Conservation (phyloP, 2,888 invertebrate genomes). For the Melinaea menophilus region DNA sequence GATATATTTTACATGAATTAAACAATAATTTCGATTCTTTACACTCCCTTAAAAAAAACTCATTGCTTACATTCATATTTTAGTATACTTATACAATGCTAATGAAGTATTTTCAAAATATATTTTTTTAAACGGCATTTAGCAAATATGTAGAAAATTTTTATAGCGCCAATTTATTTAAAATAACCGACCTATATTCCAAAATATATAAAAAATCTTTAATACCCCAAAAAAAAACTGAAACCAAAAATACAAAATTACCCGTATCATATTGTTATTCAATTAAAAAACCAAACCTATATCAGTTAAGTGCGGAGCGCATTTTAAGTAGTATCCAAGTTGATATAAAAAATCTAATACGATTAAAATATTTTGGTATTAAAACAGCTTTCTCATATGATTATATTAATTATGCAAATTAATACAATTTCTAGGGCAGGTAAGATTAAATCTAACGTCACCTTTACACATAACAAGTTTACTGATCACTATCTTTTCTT, state of each 20-base stretch:
- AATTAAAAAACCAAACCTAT: not conserved
- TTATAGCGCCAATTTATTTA: too few species aligned
- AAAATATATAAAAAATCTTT: too few species aligned
- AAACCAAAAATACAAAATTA: not conserved
- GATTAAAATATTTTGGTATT: constrained; percentile 10
- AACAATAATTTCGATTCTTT: too few species aligned
- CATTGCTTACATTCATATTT: too few species aligned
- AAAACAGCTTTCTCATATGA: constrained; percentile 15
- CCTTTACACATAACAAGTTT: constrained; percentile 21
- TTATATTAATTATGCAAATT: constrained; percentile 50
- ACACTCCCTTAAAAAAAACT: too few species aligned
- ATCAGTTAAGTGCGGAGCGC: constrained; percentile 20
- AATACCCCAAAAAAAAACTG: too few species aligned
- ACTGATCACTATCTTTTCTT: constrained; percentile 21
- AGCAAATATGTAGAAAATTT: too few species aligned
- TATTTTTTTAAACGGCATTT: too few species aligned
- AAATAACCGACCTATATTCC: too few species aligned
- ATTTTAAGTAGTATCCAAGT: constrained; percentile 2
- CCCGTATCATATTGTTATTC: constrained; percentile 3
- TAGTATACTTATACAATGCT: too few species aligned
- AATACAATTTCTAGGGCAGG: constrained; percentile 58
- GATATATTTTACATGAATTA: too few species aligned
- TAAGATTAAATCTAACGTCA: constrained; percentile 44
- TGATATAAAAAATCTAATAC: constrained; percentile 1
- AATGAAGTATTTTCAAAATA: too few species aligned